Percentiles rank a stretch among this genome's conserved stretches.
phyloP scores from a whole-genome alignment of 37 sponge, comb jelly and placozoan genomes.

The Amphimedon queenslandica region DNA sequence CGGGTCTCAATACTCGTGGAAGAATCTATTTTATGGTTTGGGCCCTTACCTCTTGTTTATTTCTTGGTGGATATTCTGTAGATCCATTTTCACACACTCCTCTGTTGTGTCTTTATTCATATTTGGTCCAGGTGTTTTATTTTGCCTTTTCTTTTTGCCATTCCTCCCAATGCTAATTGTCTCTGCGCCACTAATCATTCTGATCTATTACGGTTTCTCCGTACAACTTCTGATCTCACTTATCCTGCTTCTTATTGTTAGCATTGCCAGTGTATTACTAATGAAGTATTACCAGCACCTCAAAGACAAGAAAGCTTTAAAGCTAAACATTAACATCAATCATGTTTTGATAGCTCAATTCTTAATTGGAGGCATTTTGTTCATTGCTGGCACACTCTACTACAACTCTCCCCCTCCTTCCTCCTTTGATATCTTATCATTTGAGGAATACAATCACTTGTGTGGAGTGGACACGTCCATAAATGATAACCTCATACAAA shows the following conservation, averaged over 20 bases:
- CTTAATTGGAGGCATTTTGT: background rate
- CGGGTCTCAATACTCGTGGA: background rate
- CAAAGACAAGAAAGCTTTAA: slow-evolving; percentile 9
- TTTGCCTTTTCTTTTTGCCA: slow-evolving; percentile 5
- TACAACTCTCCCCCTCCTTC: background rate
- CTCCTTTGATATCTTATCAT: slow-evolving; percentile 8
- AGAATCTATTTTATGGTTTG: slow-evolving; percentile 23
- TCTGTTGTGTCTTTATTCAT: slow-evolving; percentile 2
- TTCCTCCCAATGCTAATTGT: slow-evolving; percentile 31
- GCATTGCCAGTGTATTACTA: background rate
- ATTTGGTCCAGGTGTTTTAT: background rate
- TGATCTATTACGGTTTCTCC: slow-evolving; percentile 37
- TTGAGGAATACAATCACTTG: slow-evolving; percentile 24
- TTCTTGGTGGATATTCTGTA: slow-evolving; percentile 28
- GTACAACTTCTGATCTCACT: slow-evolving; percentile 12
- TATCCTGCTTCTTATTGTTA: background rate
- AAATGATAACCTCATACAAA: slow-evolving; percentile 31
- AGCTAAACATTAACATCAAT: slow-evolving; percentile 41
- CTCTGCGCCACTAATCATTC: slow-evolving; percentile 16
- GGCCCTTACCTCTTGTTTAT: slow-evolving; percentile 46
- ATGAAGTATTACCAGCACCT: slow-evolving; percentile 5
- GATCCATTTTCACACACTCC: slow-evolving; percentile 15
- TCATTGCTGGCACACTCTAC: slow-evolving; percentile 3
- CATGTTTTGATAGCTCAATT: slow-evolving; percentile 20
- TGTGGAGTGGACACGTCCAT: slow-evolving; percentile 28